phyloP scores from a whole-genome alignment of 2,797 vertebrate genomes.

The Manis javanica region DNA sequence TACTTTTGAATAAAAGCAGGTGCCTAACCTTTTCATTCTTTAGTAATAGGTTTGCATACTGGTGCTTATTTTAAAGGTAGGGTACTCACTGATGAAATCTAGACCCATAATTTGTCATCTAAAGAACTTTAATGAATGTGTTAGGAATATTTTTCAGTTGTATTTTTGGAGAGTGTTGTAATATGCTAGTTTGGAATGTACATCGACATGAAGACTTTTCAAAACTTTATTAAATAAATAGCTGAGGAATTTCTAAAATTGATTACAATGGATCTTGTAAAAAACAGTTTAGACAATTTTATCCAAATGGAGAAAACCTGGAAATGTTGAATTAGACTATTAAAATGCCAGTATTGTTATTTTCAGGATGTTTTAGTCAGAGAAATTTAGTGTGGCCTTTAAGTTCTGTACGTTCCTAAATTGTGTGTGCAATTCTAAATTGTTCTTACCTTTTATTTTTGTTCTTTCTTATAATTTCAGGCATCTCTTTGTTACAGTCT shows the following conservation, averaged over 20 bases:
- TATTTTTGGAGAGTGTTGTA: neutral
- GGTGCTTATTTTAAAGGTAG: conserved; percentile 14
- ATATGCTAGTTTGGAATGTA: neutral
- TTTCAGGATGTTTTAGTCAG: neutral
- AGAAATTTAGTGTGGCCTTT: neutral
- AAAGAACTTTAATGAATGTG: neutral
- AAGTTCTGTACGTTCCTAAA: neutral
- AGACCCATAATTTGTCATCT: conserved; percentile 34
- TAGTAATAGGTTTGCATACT: conserved; percentile 21
- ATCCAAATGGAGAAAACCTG: neutral
- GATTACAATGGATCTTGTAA: neutral
- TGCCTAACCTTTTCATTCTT: neutral
- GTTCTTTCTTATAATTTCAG: neutral
- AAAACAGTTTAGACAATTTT: neutral
- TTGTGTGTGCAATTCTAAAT: neutral
- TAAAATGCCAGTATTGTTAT: neutral
- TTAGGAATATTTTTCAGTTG: neutral
- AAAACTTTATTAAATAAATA: neutral
- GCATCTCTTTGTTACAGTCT: neutral
- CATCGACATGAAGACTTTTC: neutral
- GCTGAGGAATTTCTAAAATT: neutral
- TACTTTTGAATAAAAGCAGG: conserved; percentile 22
- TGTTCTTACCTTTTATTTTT: neutral
- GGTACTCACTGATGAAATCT: neutral
- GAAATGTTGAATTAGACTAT: neutral